Evolutionary conservation across 1,140 invertebrate species (phyloP).

Genomic region (Araneus ventricosus): DNA sequence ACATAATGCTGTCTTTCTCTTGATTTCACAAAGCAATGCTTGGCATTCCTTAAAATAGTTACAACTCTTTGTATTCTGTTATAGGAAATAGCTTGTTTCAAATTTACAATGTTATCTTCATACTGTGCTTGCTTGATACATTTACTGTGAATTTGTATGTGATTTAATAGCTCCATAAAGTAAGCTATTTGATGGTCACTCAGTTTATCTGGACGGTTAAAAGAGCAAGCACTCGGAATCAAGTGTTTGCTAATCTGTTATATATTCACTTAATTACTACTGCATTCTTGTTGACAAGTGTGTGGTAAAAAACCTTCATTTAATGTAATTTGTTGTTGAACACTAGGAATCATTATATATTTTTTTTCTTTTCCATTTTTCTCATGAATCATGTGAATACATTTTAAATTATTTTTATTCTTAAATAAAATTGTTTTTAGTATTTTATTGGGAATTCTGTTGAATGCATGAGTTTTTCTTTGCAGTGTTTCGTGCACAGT

Average conservation of each 20-base stretch:
- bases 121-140: not conserved
- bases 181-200: not conserved
- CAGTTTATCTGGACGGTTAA: not conserved
- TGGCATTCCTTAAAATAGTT: not conserved
- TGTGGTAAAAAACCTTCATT: slow-evolving; percentile 29
- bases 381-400: slow-evolving; percentile 30
- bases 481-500: slow-evolving; percentile 40
- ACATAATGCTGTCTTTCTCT: not conserved
- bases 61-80: not conserved
- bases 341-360: slow-evolving; percentile 4
- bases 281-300: slow-evolving; percentile 40
- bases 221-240: too few species aligned
- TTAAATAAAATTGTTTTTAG: slow-evolving; percentile 71
- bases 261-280: not conserved
- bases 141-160: slow-evolving; percentile 21
- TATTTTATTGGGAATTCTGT: slow-evolving; percentile 59
- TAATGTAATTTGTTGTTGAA: slow-evolving; percentile 38
- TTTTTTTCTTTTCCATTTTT: not conserved
- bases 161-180: not conserved
- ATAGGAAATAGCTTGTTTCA: not conserved
- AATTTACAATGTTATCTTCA: not conserved
- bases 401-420: slow-evolving; percentile 68
- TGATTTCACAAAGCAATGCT: not conserved
- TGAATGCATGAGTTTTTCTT: slow-evolving; percentile 52
- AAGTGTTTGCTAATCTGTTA: slow-evolving; percentile 4